These are phyloP conservation scores for Anorthoa munda DNA, from an alignment of 2,888 invertebrate species.

Conservation along the genomic window DNA sequence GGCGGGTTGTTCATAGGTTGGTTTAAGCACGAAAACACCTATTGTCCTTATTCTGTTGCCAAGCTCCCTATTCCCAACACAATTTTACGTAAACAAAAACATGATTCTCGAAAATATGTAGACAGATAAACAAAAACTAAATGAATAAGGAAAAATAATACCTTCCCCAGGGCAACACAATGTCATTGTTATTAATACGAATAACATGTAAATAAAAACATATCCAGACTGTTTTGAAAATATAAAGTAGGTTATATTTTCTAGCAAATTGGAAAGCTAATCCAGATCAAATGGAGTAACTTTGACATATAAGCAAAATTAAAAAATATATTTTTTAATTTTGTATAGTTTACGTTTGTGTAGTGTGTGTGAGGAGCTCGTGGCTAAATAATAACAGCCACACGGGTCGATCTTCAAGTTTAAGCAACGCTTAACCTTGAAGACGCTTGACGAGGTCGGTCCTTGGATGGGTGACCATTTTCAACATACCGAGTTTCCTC, in stretches of 20 bases:
- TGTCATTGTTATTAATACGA: slow-evolving; percentile 26
- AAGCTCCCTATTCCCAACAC: slow-evolving; percentile 7
- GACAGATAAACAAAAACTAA: slow-evolving; percentile 7
- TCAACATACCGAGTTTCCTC: no score
- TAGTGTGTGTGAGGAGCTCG: no score
- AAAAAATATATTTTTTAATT: neutral
- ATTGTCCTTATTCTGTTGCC: neutral
- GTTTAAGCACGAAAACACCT: slow-evolving; percentile 5
- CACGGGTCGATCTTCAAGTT: no score
- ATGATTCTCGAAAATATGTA: slow-evolving; percentile 5
- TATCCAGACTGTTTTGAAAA: slow-evolving; percentile 5
- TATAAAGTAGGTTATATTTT: neutral
- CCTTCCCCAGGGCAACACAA: slow-evolving; percentile 9
- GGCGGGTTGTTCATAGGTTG: slow-evolving; percentile 2
- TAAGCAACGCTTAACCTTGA: no score
- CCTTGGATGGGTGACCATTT: no score
- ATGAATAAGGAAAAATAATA: slow-evolving; percentile 26
- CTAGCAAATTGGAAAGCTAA: slow-evolving; percentile 1
- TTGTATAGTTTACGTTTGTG: no score
- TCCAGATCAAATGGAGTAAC: neutral
- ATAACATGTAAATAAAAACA: slow-evolving; percentile 25
- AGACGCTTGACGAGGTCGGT: no score
- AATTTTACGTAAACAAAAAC: slow-evolving; percentile 37
- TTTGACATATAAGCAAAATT: slow-evolving; percentile 1
- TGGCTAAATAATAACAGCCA: no score